phyloP scores from a whole-genome alignment of 1,140 invertebrate species.

The Micrasema longulum region DNA sequence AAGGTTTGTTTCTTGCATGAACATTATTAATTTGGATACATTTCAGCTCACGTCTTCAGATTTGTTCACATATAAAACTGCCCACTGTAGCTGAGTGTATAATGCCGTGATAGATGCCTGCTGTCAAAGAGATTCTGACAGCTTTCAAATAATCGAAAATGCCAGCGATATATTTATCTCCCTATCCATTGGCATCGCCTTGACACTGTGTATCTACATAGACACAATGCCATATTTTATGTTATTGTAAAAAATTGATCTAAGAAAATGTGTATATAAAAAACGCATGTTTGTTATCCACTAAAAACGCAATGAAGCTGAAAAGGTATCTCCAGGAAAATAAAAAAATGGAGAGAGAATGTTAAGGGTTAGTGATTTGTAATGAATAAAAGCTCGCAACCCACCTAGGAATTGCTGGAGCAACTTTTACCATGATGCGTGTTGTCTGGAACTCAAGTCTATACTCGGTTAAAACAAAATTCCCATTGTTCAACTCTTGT shows the following conservation, averaged over 20 bases:
- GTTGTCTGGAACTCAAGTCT: too few species aligned
- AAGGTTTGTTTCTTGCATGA: constrained; percentile 4
- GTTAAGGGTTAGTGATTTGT: too few species aligned
- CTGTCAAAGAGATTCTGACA: constrained; percentile 46
- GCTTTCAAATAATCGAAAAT: constrained; percentile 15
- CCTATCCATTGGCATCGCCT: not conserved
- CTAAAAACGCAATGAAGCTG: too few species aligned
- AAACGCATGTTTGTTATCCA: not conserved
- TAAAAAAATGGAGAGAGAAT: too few species aligned
- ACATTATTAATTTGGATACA: constrained; percentile 18
- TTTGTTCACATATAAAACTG: constrained; percentile 2
- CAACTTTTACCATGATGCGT: too few species aligned
- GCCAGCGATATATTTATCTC: constrained; percentile 13
- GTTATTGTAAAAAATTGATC: not conserved
- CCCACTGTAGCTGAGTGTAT: constrained; percentile 28
- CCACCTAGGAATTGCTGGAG: too few species aligned
- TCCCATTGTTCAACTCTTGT: too few species aligned
- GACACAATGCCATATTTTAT: not conserved
- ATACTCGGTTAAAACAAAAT: too few species aligned
- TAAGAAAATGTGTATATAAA: not conserved
- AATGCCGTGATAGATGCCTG: constrained; percentile 44
- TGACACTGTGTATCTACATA: not conserved
- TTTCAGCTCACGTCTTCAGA: constrained; percentile 27
- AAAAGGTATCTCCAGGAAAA: too few species aligned
- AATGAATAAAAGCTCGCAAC: too few species aligned